Evolutionary conservation across 92 coral and sea anemone genomes (phyloP).

Genomic region (Epizoanthus illoricatus): DNA sequence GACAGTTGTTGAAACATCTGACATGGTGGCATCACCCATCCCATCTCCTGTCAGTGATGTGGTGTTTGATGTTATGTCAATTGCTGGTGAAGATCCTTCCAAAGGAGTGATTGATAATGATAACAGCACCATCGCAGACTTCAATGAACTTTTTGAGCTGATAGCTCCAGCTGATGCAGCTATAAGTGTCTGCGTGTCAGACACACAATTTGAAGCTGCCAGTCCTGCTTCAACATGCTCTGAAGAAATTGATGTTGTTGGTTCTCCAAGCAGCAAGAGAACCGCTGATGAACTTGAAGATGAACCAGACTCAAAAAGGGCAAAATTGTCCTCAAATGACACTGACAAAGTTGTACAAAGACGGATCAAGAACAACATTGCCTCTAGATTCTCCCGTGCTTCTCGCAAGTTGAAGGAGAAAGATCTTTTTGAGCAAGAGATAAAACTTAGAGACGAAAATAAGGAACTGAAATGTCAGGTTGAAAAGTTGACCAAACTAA

Average conservation of each 20-base stretch:
- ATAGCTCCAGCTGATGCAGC: neutral
- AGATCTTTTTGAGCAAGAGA: slow-evolving; percentile 75
- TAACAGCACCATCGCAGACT: neutral
- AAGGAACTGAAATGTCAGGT: slow-evolving; percentile 59
- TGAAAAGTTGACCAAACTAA: slow-evolving; percentile 62
- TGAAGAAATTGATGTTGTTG: slow-evolving; percentile 10
- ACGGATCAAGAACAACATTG: slow-evolving; percentile 86
- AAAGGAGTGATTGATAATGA: neutral
- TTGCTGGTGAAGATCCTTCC: neutral
- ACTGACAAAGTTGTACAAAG: slow-evolving; percentile 62
- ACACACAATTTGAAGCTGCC: neutral
- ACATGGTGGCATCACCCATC: slow-evolving; percentile 5
- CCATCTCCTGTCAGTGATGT: slow-evolving; percentile 26
- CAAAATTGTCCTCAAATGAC: neutral
- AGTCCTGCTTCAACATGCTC: slow-evolving; percentile 17
- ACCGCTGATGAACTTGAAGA: slow-evolving; percentile 3
- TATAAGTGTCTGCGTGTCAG: neutral
- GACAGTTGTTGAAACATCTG: slow-evolving; percentile 55
- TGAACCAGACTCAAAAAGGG: neutral
- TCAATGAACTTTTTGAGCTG: slow-evolving; percentile 30
- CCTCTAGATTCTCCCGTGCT: slow-evolving; percentile 85
- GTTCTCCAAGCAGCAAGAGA: slow-evolving; percentile 17
- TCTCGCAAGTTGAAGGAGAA: slow-evolving; percentile 70
- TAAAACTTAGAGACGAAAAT: slow-evolving; percentile 68
- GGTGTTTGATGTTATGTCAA: neutral